These are phyloP conservation scores for Lottia scabra DNA, from an alignment of 2,888 invertebrate genomes.

Conservation along the genomic window DNA sequence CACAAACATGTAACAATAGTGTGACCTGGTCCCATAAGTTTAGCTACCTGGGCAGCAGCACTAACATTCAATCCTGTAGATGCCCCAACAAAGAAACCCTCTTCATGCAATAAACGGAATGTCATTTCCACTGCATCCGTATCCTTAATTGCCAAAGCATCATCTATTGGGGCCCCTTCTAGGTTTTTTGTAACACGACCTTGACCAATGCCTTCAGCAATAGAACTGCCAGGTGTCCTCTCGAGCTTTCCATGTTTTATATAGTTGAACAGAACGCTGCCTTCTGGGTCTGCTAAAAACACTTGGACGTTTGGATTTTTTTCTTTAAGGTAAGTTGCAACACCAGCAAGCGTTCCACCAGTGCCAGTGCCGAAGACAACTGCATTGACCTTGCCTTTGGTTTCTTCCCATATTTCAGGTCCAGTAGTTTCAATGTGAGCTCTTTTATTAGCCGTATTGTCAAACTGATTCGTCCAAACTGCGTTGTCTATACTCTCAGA, in stretches of 20 bases:
- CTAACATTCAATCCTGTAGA: constrained; percentile 67
- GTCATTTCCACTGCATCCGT: constrained; percentile 66
- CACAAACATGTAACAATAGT: constrained; percentile 68
- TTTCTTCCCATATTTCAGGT: constrained; percentile 68
- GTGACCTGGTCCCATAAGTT: constrained; percentile 66
- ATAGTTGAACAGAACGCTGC: constrained; percentile 67
- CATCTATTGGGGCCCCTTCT: constrained; percentile 67
- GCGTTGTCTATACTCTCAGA: constrained; percentile 67
- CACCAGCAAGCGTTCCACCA: constrained; percentile 68
- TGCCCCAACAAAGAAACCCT: constrained; percentile 69
- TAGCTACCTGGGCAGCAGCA: constrained; percentile 65
- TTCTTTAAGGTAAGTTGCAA: constrained; percentile 65
- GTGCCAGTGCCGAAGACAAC: constrained; percentile 68
- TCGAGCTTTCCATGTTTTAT: constrained; percentile 66
- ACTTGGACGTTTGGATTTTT: constrained; percentile 59
- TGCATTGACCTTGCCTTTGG: constrained; percentile 66
- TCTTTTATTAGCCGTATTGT: constrained; percentile 65
- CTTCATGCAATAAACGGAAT: constrained; percentile 65
- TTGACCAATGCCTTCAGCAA: constrained; percentile 69
- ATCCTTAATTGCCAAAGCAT: constrained; percentile 62
- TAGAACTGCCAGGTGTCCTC: constrained; percentile 63
- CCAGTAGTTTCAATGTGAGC: constrained; percentile 69
- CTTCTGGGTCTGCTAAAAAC: constrained; percentile 51
- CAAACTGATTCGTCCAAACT: constrained; percentile 70
- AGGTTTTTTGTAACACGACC: constrained; percentile 68